These are phyloP conservation scores for Sphaerophoria rueppellii DNA, from an alignment of 2,888 invertebrate species.

Conservation along the genomic window DNA sequence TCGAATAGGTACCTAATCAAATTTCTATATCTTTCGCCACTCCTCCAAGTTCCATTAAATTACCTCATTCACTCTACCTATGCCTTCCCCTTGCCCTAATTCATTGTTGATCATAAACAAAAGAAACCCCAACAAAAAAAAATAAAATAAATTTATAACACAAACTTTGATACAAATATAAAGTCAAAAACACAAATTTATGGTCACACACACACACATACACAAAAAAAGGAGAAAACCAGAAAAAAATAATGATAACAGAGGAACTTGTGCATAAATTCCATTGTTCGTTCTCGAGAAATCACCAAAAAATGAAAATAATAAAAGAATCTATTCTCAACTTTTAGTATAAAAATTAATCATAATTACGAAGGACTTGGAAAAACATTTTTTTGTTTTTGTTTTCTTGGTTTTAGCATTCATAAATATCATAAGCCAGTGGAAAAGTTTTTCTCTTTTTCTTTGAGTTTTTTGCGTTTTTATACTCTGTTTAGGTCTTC, in stretches of 20 bases:
- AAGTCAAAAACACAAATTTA: conserved; percentile 30
- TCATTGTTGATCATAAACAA: not conserved
- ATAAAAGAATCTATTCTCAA: conserved; percentile 37
- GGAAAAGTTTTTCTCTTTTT: conserved; percentile 29
- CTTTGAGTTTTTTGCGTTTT: not conserved
- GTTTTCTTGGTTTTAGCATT: conserved; percentile 17
- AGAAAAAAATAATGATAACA: conserved; percentile 27
- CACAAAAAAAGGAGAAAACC: not conserved
- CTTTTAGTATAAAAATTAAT: conserved; percentile 62
- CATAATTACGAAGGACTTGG: conserved; percentile 52
- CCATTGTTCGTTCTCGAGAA: not conserved
- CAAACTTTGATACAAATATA: conserved; percentile 21
- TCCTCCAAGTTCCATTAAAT: conserved; percentile 2
- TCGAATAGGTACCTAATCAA: not conserved
- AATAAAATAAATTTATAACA: not conserved
- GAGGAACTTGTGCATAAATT: conserved; percentile 21
- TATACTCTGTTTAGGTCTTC: not conserved
- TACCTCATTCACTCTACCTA: conserved; percentile 1
- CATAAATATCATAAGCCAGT: conserved; percentile 40
- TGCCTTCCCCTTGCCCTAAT: not conserved
- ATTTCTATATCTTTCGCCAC: not conserved
- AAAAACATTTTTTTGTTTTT: not conserved
- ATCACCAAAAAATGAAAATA: not conserved
- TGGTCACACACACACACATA: conserved; percentile 15
- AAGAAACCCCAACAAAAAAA: not conserved